These are phyloP conservation scores for Haplochromis burtoni DNA, from an alignment of 2,113 vertebrate species.

Conservation along the genomic window DNA sequence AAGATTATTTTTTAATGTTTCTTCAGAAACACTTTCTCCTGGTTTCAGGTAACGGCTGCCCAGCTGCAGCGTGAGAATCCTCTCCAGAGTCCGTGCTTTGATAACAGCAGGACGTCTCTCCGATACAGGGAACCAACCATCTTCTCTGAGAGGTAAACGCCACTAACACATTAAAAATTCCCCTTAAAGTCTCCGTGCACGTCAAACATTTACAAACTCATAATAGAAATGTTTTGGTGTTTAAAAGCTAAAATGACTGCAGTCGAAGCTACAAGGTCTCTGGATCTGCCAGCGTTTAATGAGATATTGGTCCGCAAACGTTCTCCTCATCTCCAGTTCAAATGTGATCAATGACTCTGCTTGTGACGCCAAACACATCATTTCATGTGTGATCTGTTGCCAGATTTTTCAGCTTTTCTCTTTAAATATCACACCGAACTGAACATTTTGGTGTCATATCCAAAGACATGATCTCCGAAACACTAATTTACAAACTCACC, in stretches of 20 bases:
- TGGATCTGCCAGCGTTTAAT: neutral
- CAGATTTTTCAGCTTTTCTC: neutral
- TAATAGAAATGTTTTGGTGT: neutral
- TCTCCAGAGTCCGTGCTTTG: neutral
- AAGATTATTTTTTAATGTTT: neutral
- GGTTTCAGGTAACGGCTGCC: neutral
- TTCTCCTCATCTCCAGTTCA: neutral
- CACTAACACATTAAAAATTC: neutral
- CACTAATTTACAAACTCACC: neutral
- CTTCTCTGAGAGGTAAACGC: neutral
- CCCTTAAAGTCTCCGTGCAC: neutral
- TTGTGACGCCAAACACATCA: neutral
- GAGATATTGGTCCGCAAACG: neutral
- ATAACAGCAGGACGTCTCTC: neutral
- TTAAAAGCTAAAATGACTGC: neutral
- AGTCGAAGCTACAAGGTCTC: fast-evolving
- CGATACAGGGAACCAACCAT: neutral
- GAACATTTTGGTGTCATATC: neutral
- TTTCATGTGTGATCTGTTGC: neutral
- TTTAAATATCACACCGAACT: neutral
- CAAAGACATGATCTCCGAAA: fast-evolving
- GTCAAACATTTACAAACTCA: neutral
- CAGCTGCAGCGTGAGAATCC: neutral
- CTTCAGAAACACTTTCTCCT: neutral
- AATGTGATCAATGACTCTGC: neutral